phyloP scores from a whole-genome alignment of 2,113 vertebrate genomes.

The Crotalus horridus region DNA sequence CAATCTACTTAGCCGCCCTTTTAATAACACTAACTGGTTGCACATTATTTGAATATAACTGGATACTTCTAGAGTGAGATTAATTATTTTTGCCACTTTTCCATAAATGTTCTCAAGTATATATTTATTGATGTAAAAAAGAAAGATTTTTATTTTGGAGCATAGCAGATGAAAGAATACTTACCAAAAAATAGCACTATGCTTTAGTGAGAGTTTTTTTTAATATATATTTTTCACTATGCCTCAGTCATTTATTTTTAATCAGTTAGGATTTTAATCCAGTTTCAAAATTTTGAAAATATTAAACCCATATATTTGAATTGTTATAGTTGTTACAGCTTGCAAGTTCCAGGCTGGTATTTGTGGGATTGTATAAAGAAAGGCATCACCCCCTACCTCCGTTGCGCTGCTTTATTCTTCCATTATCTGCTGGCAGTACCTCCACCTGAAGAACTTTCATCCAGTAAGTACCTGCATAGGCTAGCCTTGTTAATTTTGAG shows the following conservation, averaged over 20 bases:
- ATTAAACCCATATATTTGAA: slow-evolving; percentile 20
- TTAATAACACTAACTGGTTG: not conserved
- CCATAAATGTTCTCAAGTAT: not conserved
- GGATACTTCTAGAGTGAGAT: not conserved
- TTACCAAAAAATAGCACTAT: not conserved
- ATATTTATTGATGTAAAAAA: not conserved
- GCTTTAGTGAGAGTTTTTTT: not conserved
- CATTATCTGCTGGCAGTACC: slow-evolving; percentile 90
- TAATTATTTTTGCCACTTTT: not conserved
- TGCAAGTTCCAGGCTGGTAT: slow-evolving; percentile 76
- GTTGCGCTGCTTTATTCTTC: slow-evolving; percentile 90
- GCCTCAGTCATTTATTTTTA: not conserved
- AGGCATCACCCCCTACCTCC: slow-evolving; percentile 87
- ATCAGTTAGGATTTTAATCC: not conserved
- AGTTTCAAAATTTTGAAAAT: not conserved
- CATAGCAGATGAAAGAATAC: not conserved
- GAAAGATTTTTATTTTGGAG: not conserved
- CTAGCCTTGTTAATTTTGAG: not conserved
- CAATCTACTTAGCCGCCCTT: not conserved
- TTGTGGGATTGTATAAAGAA: slow-evolving; percentile 81
- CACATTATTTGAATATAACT: not conserved
- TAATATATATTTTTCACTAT: not conserved
- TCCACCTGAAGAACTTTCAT: slow-evolving; percentile 84
- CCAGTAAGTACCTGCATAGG: slow-evolving; percentile 63
- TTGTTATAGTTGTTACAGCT: slow-evolving; percentile 69